Evolutionary conservation across 2,888 invertebrate genomes (phyloP).

Genomic region (Heliconius ethilla): DNA sequence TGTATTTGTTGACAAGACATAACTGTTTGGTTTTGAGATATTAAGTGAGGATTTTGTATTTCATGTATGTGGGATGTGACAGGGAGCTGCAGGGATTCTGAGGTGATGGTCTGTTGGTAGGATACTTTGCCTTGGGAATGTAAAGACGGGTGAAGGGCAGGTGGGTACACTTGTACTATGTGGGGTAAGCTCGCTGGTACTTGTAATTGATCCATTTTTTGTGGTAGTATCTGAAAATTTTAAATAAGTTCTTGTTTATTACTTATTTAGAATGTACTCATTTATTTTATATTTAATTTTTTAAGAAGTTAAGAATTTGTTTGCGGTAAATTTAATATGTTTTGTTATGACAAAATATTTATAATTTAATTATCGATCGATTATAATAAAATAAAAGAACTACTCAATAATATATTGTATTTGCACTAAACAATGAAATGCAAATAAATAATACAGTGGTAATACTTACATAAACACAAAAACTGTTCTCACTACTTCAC

Average conservation of each 20-base stretch:
- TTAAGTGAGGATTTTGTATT: slow-evolving; percentile 56
- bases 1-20: slow-evolving; percentile 71
- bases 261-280: background rate
- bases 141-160: slow-evolving; percentile 60
- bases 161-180: slow-evolving; percentile 69
- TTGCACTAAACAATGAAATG: background rate
- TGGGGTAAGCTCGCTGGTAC: slow-evolving; percentile 60
- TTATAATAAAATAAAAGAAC: background rate
- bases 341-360: background rate
- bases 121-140: slow-evolving; percentile 65
- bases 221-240: background rate
- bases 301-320: background rate
- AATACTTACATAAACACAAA: slow-evolving; percentile 1
- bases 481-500: background rate
- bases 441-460: background rate
- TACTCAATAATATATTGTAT: background rate
- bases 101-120: slow-evolving; percentile 66
- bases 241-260: background rate
- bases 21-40: slow-evolving; percentile 67
- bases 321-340: background rate
- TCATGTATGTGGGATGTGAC: slow-evolving; percentile 56
- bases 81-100: slow-evolving; percentile 64
- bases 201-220: slow-evolving; percentile 68
- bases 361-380: background rate
- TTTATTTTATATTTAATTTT: background rate